Base-by-base conservation (phyloP, 2,797 vertebrate species). In the Streptopelia turtur region DNA sequence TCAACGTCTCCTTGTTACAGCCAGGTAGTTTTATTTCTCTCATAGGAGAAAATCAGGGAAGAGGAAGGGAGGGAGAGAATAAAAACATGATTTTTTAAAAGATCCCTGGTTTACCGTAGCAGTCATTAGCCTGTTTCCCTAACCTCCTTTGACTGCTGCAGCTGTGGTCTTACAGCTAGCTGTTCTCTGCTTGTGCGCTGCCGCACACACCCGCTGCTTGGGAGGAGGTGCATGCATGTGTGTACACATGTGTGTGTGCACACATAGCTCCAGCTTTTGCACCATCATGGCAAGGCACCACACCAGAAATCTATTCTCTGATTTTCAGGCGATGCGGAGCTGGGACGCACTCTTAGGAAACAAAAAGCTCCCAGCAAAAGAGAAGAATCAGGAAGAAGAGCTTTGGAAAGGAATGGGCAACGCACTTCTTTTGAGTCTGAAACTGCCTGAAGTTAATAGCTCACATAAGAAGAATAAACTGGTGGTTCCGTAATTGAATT, bases 401-500 rank as follows among this genome's bases (percentile, higher is more conserved):
- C 63, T 89, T 71, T 75, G 63, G 60, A 64, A 71, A 71, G 47
- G 76, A 96, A 39, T 6, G 10, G 55, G 53, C 68, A 71, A 27
- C 0, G 10, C 79, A 83, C 90, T 93, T 93, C 94, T 97, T 97
- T 72, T 77, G 84, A 93, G 71, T 70, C 74, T 61, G 87, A 95
- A 96, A 93, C 74, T 80, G 96, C 96, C 96, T 97, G 89, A 89
- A 95, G 96, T 97, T 98, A 98, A 98, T 96, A 97, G 97, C 94
- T 96, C 90, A 37, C 94, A 60, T 95, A 97, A 97, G 97, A 98
- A 97, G 96, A 97, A 95, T 95, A 97, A 98, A 98, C 94, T 93
- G 87, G 91, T n/a, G 17, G 95, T 90, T 93, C 95, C 87, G 78
- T 98, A 98, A 98, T 98, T 98, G 97, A 98, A 98, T 98, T 98